Conservation (phyloP, 92 coral and sea anemone species). For the Meandrina meandrites region DNA sequence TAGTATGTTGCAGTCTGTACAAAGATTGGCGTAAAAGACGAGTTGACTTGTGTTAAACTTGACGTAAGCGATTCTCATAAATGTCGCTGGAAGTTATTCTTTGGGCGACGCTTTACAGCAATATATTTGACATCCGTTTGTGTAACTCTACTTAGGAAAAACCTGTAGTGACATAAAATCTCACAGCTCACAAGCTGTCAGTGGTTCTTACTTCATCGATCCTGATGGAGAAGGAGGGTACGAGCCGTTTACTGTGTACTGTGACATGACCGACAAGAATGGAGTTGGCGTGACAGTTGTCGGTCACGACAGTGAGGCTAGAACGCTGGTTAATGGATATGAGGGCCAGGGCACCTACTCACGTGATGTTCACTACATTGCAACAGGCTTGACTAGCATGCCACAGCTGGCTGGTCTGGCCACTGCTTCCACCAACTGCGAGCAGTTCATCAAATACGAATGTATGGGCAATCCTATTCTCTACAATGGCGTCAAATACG, state of each 20-base stretch:
- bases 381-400: background rate
- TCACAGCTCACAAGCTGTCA: background rate
- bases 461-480: background rate
- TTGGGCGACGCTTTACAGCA: no score
- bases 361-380: constrained; percentile 19
- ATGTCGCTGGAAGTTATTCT: no score
- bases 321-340: constrained; percentile 18
- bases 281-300: constrained; percentile 51
- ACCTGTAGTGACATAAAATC: constrained; percentile 19
- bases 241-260: constrained; percentile 35
- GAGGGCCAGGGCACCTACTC: background rate
- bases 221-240: constrained; percentile 43
- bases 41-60: no score
- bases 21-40: no score
- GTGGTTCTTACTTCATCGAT: constrained; percentile 35
- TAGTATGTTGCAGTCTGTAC: no score
- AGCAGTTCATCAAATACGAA: constrained; percentile 46
- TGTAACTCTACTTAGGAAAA: background rate
- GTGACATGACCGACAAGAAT: constrained; percentile 55
- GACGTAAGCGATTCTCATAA: no score
- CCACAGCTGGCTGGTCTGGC: constrained; percentile 23
- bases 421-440: constrained; percentile 12
- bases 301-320: constrained; percentile 45
- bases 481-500: background rate
- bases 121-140: no score